A percentile compares a stretch with the other conserved stretches of the same genome.
These are phyloP conservation scores for Machaerirhynchus nigripectus DNA, from an alignment of 2,113 vertebrate species.

Conservation along the genomic window DNA sequence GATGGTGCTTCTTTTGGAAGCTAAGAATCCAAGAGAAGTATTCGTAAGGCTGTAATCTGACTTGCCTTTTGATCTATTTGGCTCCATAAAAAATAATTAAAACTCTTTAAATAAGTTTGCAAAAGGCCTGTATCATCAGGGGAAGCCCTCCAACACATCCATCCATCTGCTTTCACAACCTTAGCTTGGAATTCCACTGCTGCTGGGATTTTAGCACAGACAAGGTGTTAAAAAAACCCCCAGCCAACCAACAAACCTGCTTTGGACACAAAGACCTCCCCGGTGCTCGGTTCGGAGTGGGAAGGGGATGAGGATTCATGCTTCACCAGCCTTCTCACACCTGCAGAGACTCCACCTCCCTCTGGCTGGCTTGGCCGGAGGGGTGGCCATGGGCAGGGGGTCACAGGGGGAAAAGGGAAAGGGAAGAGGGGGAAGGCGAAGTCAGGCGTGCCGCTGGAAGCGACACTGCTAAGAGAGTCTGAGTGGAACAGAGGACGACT, in stretches of 20 bases:
- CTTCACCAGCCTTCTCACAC: neutral
- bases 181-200: neutral
- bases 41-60: neutral
- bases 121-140: neutral
- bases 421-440: neutral
- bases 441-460: neutral
- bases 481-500: constrained; percentile 47
- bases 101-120: neutral
- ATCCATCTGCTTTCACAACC: neutral
- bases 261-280: neutral
- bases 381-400: neutral
- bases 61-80: constrained; percentile 32
- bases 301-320: neutral
- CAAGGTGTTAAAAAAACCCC: neutral
- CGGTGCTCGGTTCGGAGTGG: accelerated
- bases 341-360: neutral
- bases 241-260: neutral
- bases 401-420: neutral
- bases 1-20: neutral
- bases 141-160: neutral
- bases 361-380: neutral
- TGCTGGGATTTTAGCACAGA: neutral
- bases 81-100: neutral
- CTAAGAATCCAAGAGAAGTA: neutral
- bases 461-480: neutral